Conservation (phyloP, 2,113 vertebrate genomes). For the Vulpes vulpes region DNA sequence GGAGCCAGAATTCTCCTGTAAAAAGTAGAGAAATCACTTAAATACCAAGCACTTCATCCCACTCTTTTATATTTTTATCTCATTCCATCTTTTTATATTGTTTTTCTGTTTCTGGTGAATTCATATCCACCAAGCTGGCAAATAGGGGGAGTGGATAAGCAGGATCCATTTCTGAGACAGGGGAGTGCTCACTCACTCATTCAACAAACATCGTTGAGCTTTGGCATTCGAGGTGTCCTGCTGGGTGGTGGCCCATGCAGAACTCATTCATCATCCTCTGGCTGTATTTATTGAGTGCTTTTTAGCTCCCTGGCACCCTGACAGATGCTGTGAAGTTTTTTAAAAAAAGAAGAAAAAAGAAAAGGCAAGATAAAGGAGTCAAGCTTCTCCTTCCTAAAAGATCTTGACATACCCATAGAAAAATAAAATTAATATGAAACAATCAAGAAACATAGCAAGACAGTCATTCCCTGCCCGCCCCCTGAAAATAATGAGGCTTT, state of each 20-base stretch:
- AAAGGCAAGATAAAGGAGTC: neutral
- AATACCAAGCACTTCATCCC: neutral
- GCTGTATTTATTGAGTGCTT: neutral
- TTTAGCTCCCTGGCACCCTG: neutral
- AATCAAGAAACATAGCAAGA: neutral
- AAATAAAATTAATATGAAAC: conserved; percentile 37
- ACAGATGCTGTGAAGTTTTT: neutral
- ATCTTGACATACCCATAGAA: neutral
- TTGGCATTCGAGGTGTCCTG: neutral
- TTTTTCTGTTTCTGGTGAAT: conserved; percentile 43
- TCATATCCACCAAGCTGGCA: neutral
- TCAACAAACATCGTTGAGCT: neutral
- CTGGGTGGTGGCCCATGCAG: neutral
- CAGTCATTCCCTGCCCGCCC: neutral
- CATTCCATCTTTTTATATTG: neutral
- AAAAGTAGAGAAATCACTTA: neutral
- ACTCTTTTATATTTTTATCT: conserved; percentile 44
- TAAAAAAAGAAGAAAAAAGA: neutral
- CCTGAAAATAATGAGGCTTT: neutral
- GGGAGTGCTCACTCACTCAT: neutral
- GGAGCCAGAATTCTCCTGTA: neutral
- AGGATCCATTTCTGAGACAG: neutral
- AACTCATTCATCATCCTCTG: neutral
- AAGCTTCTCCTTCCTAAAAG: neutral
- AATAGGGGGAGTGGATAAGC: neutral